phyloP scores from a whole-genome alignment of 2,797 vertebrate genomes.

The Tiaroga cobitis region DNA sequence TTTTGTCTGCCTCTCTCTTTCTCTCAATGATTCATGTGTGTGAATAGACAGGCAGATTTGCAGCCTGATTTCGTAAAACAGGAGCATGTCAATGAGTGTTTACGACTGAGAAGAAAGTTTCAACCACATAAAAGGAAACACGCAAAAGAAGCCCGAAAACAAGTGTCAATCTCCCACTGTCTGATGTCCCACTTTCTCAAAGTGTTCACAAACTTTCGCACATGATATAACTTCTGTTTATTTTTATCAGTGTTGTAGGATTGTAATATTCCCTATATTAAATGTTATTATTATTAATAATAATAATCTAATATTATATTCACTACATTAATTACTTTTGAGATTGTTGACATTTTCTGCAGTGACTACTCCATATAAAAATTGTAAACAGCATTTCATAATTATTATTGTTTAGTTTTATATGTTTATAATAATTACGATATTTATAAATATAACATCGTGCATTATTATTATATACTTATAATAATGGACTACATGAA shows the following conservation, averaged over 20 bases:
- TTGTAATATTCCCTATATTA: not conserved
- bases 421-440: not conserved
- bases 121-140: not conserved
- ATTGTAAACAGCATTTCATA: not conserved
- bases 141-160: not conserved
- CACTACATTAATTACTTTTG: not conserved
- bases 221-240: not conserved
- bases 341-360: not conserved
- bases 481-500: not conserved
- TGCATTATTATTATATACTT: not conserved
- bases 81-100: slow-evolving; percentile 32
- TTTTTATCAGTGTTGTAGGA: not conserved
- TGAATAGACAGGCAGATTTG: slow-evolving; percentile 14
- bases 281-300: not conserved
- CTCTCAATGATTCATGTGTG: slow-evolving; percentile 42
- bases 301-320: not conserved
- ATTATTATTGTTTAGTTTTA: not conserved
- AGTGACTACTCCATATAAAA: not conserved
- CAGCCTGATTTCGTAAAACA: slow-evolving; percentile 33
- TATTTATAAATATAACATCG: not conserved
- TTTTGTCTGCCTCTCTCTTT: slow-evolving; percentile 37
- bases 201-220: slow-evolving; percentile 15
- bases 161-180: not conserved
- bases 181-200: not conserved
- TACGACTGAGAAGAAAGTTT: slow-evolving; percentile 18